These are phyloP conservation scores for Wiebesia pumilae DNA, from an alignment of 1,140 invertebrate species.

Conservation along the genomic window DNA sequence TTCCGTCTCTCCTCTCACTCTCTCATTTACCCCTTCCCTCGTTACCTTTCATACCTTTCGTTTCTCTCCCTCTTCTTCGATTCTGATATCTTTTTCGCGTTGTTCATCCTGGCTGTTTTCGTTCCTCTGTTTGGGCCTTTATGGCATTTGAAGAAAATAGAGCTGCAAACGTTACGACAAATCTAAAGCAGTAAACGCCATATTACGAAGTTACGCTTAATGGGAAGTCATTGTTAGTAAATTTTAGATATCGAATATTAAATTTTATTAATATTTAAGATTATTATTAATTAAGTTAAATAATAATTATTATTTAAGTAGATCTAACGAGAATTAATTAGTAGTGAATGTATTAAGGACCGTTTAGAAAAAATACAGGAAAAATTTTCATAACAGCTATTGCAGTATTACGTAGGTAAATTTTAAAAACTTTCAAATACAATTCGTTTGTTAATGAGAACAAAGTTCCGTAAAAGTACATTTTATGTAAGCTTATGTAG, in stretches of 20 bases:
- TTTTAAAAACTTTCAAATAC: too few relatives aligned
- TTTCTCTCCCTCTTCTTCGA: background rate
- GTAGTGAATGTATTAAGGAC: too few relatives aligned
- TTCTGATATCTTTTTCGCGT: conserved; percentile 28
- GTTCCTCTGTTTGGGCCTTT: background rate
- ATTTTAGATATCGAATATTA: background rate
- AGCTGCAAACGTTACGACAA: background rate
- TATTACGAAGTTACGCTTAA: background rate
- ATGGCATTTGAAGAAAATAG: background rate
- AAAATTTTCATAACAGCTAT: too few relatives aligned
- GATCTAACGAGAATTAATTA: too few relatives aligned
- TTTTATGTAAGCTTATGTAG: too few relatives aligned
- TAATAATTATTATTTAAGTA: too few relatives aligned
- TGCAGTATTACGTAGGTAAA: too few relatives aligned
- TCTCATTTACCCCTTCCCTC: background rate
- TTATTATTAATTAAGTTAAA: too few relatives aligned
- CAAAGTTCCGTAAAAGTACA: too few relatives aligned
- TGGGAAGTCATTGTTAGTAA: background rate
- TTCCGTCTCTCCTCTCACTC: background rate
- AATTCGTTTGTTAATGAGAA: too few relatives aligned
- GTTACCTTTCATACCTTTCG: background rate
- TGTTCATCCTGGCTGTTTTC: background rate
- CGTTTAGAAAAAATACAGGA: too few relatives aligned
- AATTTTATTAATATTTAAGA: background rate
- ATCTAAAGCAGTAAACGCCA: background rate